Base-by-base conservation (phyloP, 2,797 vertebrate genomes). In the Rousettus madagascariensis region DNA sequence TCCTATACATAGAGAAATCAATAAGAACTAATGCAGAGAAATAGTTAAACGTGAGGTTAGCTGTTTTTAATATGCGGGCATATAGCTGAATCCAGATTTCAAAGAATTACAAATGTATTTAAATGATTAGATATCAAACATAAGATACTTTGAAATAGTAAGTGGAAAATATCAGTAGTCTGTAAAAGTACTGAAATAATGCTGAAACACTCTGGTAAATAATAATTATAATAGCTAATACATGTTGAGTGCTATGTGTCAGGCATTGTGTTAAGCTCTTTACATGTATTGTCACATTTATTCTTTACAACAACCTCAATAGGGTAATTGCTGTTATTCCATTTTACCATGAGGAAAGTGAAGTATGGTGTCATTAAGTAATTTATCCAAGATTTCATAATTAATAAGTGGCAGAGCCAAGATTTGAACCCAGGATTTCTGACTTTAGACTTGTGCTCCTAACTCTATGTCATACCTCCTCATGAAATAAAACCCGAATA, bases 401-500 rank as follows among this genome's bases (percentile, higher is more conserved):
- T 57, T 83, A 78, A 5, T 74, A 66, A 82, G 55, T 71, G 63
- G n/a, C 33, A 83, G 61, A 69, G 66, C n/a, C 28, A 80, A 77
- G 43, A 79, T 95, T 63, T 80, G 90, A 91, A 69, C 83, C 28
- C n/a, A 77, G 38, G 26, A 28, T 95, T 24, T n/a, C 57, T 75
- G 53, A 80, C 30, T 91, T 93, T 49, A 91, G 82, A 72, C 19
- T 87, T 90, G 5, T 84, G n/a, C 22, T 78, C 26, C 55, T 72
- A 77, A 33, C 36, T 61, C 19, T 90, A 1, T 69, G 63, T 77
- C 86, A 46, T 69, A 30, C 59, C 68, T 33, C 6, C 6, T 89
- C 53, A 69, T 79, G 94, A 92, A 94, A 77, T 92, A 53, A 90
- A 78, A 72, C 33, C 46, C 78, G 65, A 83, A 41, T 86, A 78